Evolutionary conservation across 2,888 invertebrate species (phyloP), one percentile per base, ranked within the genome.

Genomic region (Ophioninae sp.): DNA sequence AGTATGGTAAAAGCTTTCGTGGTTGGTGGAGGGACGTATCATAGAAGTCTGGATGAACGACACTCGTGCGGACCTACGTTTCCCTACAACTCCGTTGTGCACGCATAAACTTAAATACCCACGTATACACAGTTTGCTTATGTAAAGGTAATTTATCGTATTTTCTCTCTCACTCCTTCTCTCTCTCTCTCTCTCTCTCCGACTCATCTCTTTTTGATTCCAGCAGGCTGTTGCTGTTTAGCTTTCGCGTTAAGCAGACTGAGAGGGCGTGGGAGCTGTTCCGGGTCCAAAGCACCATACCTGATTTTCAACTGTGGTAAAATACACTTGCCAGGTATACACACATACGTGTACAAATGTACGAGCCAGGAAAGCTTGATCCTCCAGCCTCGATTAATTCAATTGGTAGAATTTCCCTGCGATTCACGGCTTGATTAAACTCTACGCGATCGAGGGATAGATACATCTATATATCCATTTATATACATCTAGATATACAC

Each of bases 391-490:
- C 81, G 81, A 84, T 84, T 84, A 81, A 84, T 84, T 84, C 84
- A 81, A 84, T 84, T 81, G 84, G 84, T 81, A 76, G 84, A 84
- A 84, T 84, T 81, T 81, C 81, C 75, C 81, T 68, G 70, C 84
- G 81, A 84, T 81, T 81, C 83, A 78, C 70, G 75, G 83, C 83
- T 84, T 84, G 83, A 84, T 84, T 84, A 84, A 84, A 84, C 83
- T 81, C 81, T 76, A 76, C 67, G 79, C 74, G 79, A 83, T 65
- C 70, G 74, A 79, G 76, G 17, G 76, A 61, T 65, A 64, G 57
- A 65, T 61, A 21, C 37, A 39, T n/a, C 41, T 64, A 67, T 65
- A 59, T 67, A 59, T 67, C 30, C 41, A 41, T 23, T 65, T 30
- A 20, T 23, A 39, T 23, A 50, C 44, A 37, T 61, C 3, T 61